These are phyloP conservation scores for Lottia gigantea DNA, from an alignment of 2,888 invertebrate genomes.

Conservation along the genomic window DNA sequence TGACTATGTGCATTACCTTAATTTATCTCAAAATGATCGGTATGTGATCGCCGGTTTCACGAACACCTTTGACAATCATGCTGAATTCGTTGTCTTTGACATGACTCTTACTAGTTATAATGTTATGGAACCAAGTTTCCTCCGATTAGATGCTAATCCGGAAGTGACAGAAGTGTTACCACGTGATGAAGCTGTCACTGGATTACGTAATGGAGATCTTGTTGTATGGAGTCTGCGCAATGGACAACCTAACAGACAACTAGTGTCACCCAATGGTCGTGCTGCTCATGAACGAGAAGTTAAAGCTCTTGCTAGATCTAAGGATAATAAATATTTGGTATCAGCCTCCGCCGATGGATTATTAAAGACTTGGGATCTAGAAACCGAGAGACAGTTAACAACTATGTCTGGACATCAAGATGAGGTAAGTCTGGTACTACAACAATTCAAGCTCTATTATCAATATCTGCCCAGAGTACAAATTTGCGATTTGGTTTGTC, in stretches of 20 bases:
- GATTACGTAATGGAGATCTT: conserved; percentile 66
- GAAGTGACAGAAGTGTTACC: conserved; percentile 65
- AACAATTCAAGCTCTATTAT: too few relatives aligned
- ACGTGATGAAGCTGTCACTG: conserved; percentile 66
- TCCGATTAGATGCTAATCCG: conserved; percentile 64
- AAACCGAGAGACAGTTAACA: conserved; percentile 60
- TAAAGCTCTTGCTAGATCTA: conserved; percentile 61
- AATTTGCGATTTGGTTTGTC: too few relatives aligned
- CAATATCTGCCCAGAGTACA: too few relatives aligned
- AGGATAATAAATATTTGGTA: conserved; percentile 63
- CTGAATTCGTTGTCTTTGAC: conserved; percentile 67
- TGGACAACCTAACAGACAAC: conserved; percentile 61
- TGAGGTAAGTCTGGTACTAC: conserved; percentile 52
- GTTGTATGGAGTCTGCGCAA: conserved; percentile 67
- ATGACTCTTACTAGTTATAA: conserved; percentile 58
- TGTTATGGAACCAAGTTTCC: conserved; percentile 61
- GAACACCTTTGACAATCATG: conserved; percentile 65
- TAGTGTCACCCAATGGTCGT: conserved; percentile 51
- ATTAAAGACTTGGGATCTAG: conserved; percentile 66
- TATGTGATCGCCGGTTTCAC: conserved; percentile 67
- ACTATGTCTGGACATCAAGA: conserved; percentile 65
- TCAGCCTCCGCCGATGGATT: conserved; percentile 66
- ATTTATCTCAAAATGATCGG: conserved; percentile 61
- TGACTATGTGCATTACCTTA: conserved; percentile 63
- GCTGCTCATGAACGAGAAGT: conserved; percentile 65